A percentile compares a stretch with the other conserved stretches of the same genome.
phyloP scores from a whole-genome alignment of 1,140 invertebrate genomes.

The Brachionus plicatilis region DNA sequence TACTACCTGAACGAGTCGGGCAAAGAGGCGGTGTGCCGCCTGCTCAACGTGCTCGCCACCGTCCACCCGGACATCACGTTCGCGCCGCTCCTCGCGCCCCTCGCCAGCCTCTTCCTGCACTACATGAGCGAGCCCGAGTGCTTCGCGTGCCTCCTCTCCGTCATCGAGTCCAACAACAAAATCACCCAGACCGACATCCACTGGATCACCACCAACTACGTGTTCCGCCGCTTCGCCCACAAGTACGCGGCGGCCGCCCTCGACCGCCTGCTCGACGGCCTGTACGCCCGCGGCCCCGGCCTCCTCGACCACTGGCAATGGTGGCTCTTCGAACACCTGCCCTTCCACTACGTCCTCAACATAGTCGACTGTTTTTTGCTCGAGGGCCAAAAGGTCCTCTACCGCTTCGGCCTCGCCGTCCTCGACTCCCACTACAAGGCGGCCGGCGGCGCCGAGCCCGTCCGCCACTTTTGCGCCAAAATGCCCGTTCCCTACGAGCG shows the following conservation, averaged over 20 bases:
- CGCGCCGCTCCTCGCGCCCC: constrained; percentile 20
- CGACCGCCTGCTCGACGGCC: not conserved
- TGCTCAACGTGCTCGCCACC: constrained; percentile 34
- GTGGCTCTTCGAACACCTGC: constrained; percentile 24
- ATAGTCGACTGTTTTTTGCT: constrained; percentile 35
- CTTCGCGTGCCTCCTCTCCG: constrained; percentile 20
- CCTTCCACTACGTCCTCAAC: constrained; percentile 7
- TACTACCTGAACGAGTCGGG: constrained; percentile 36
- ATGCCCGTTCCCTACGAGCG: not conserved
- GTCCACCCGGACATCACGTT: constrained; percentile 38
- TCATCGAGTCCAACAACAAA: constrained; percentile 34
- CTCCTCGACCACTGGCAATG: constrained; percentile 28
- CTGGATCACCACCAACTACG: constrained; percentile 28
- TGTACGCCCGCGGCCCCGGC: not conserved
- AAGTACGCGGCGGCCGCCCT: not conserved
- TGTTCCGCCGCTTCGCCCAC: constrained; percentile 28
- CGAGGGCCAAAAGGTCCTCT: constrained; percentile 16
- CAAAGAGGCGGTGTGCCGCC: not conserved
- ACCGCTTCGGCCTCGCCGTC: not conserved
- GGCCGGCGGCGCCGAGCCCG: too few species aligned
- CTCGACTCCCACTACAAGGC: not conserved
- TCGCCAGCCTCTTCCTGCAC: constrained; percentile 29
- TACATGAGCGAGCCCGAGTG: constrained; percentile 31
- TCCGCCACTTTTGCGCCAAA: not conserved
- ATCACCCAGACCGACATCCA: constrained; percentile 37